Percentiles rank a stretch among this genome's conserved stretches.
Evolutionary conservation across 2,113 vertebrate species (phyloP).

Genomic region (Lepus timidus): DNA sequence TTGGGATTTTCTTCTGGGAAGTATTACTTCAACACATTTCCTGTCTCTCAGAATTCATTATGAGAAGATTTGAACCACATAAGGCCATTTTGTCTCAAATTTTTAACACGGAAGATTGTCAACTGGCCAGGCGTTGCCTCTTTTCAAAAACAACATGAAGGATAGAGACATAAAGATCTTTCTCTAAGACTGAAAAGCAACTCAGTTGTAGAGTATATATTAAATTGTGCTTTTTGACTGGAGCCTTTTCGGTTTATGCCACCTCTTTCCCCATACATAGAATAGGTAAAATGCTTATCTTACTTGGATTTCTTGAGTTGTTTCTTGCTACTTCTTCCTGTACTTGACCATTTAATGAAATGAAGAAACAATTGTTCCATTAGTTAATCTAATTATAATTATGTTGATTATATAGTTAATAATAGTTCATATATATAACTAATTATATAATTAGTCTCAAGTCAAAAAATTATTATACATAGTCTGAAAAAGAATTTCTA

Average conservation of each 20-base stretch:
- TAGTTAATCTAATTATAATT: slow-evolving; percentile 7
- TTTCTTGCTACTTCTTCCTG: not conserved
- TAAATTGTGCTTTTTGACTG: not conserved
- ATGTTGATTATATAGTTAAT: not conserved
- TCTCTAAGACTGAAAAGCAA: not conserved
- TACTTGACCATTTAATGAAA: not conserved
- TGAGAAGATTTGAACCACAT: slow-evolving; percentile 24
- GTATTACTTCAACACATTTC: slow-evolving; percentile 26
- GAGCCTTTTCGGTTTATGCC: not conserved
- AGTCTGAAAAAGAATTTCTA: slow-evolving; percentile 39
- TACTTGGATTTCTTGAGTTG: not conserved
- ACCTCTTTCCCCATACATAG: not conserved
- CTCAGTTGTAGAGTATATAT: not conserved
- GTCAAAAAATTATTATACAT: not conserved
- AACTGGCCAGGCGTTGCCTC: not conserved
- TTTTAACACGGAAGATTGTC: not conserved
- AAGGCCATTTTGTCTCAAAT: not conserved
- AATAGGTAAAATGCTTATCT: not conserved
- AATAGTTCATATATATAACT: not conserved
- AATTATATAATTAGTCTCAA: not conserved
- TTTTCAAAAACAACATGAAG: not conserved
- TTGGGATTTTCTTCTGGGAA: not conserved
- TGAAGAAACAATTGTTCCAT: not conserved
- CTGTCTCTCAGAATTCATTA: not conserved
- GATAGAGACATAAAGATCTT: not conserved